Evolutionary conservation across 2,113 vertebrate genomes (phyloP).

Genomic region (Mirounga angustirostris): DNA sequence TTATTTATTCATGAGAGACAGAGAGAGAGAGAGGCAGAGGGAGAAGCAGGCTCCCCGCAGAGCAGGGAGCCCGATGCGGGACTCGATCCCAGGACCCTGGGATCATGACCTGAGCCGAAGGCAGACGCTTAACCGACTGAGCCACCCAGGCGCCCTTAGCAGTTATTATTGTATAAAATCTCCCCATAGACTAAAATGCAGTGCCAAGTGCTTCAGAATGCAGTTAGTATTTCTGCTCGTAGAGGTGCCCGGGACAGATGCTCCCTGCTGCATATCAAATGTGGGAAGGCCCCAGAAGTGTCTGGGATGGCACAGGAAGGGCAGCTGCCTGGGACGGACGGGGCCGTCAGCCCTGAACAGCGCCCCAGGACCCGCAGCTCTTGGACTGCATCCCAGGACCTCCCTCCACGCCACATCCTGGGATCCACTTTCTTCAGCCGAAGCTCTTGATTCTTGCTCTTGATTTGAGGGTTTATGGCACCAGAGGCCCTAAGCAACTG

Average conservation of each 20-base stretch:
- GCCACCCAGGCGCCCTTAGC: background rate
- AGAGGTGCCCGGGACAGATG: background rate
- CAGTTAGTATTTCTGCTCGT: background rate
- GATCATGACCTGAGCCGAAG: no score
- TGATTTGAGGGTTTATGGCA: background rate
- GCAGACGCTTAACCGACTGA: no score
- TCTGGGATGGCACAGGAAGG: background rate
- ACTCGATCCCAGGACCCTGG: no score
- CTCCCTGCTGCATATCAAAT: background rate
- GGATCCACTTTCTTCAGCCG: background rate
- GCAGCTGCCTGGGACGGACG: background rate
- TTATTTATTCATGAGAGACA: no score
- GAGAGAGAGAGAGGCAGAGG: no score
- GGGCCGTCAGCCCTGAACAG: no score
- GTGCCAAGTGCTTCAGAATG: background rate
- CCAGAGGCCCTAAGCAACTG: background rate
- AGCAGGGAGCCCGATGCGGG: no score
- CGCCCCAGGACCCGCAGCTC: background rate
- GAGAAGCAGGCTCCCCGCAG: no score
- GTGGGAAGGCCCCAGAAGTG: background rate
- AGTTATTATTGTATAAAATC: background rate
- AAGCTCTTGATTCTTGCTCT: background rate
- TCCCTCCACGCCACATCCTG: fast-evolving
- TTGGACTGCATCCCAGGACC: background rate
- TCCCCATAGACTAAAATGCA: background rate